These are phyloP conservation scores for Nemotelus nigrinus DNA, from an alignment of 2,888 invertebrate species.

Conservation along the genomic window DNA sequence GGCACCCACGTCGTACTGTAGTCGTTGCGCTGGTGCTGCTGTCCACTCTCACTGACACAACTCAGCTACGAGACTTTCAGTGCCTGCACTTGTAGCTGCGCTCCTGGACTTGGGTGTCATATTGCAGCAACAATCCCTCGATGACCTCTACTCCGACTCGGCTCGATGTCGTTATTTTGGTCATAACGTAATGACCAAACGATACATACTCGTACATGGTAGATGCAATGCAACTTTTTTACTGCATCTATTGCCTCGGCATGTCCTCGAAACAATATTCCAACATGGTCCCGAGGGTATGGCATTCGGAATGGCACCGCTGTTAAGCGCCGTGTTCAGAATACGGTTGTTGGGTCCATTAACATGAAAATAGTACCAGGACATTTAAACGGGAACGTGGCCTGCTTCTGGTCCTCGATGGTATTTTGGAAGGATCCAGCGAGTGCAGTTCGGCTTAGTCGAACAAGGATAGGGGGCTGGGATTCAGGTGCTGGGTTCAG, in stretches of 20 bases:
- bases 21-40: no score
- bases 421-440: no score
- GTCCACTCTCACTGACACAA: no score
- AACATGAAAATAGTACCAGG: constrained; percentile 36
- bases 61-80: no score
- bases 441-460: no score
- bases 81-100: no score
- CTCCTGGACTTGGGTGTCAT: constrained; percentile 1
- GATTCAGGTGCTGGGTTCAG: no score
- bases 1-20: no score
- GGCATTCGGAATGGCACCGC: background rate
- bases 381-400: constrained; percentile 13
- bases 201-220: constrained; percentile 5
- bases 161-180: background rate
- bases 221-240: constrained; percentile 29
- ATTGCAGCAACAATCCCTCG: constrained; percentile 6
- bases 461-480: no score
- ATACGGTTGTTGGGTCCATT: constrained; percentile 33
- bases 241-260: background rate
- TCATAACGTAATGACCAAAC: background rate
- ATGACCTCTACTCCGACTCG: background rate
- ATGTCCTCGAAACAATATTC: background rate
- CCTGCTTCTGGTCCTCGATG: background rate
- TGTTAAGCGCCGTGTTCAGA: constrained; percentile 9
- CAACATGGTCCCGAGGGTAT: constrained; percentile 3